Base-by-base conservation (phyloP, 2,797 vertebrate species). In the Pampus argenteus region DNA sequence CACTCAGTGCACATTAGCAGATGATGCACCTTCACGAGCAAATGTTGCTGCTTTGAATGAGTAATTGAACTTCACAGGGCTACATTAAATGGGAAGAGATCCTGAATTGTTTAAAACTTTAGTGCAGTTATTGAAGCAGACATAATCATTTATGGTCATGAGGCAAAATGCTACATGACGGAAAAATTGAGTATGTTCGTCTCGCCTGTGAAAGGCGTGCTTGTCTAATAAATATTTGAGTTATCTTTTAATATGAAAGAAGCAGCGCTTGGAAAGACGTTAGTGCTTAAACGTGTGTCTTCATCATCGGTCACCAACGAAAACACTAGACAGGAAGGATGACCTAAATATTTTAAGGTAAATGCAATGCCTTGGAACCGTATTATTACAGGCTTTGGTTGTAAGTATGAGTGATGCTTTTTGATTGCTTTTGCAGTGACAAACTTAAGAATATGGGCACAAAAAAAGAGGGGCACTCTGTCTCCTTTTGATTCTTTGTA, bases 221-320 rank as follows among this genome's bases (percentile, higher is more conserved):
- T 71, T 77, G 78, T 88, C 71, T 59, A 65, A 84, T 87, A 82
- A 90, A 91, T 87, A 86, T 87, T 89, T 87, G 79, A 92, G 82
- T 60, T 56, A 88, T 89, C 74, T 58, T 78, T 89, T 82, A 88
- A 90, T 86, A 87, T 89, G 83, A 74, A 77, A 87, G 79, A 82
- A 81, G 77, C 71, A 70, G 45, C 57, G 67, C 82, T 76, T 63
- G 77, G 72, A 59, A 74, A 68, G 58, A 72, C 51, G 7, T n/a
- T n/a, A n/a, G 56, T 42, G 71, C 60, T 59, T 57, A 31, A 76
- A 79, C 28, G 51, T 60, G 70, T 63, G 81, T 72, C 63, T 71
- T 76, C 29, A 67, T 76, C 29, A 67, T 66, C 62, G 25, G 44
- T 61, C 56, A 55, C 25, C 14, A 8, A 63, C n/a, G n/a, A 26